Base-by-base conservation (phyloP, 2,113 vertebrate species). In the Myodes glareolus region DNA sequence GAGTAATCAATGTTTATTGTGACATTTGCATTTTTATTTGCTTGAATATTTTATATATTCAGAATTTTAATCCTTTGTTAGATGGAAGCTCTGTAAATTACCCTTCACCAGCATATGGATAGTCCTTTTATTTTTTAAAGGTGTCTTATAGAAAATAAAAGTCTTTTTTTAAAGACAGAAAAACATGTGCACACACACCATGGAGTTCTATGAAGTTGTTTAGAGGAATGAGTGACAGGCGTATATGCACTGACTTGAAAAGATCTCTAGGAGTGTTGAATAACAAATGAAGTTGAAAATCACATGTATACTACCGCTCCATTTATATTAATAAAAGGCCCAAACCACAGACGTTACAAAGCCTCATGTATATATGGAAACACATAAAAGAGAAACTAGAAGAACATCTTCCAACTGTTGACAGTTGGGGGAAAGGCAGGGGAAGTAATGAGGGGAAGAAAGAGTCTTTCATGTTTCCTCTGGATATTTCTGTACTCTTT, bases 401-500 rank as follows among this genome's bases (percentile, higher is more conserved):
- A 94, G 72, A 95, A 67, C 72, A 94, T 76, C 29, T 92, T 36
- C 50, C 76, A 81, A 88, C 23, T 76, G 58, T 80, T 86, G 92
- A 94, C 81, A 94, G 55, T 14, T 67, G n/a, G 36, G 50, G 80
- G 58, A 77, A 82, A 61, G 45, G 11, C 80, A 92, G 17, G 50
- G 76, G 21, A 42, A 78, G 17, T 88, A 78, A 84, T 68, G 61
- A 78, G 39, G 27, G 36, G 68, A 84, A 95, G 70, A 97, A 88
- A 88, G 27, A 17, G 27, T 94, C 77, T 95, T 95, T 80, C 55
- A 95, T 84, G 88, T 75, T 93, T 97, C 27, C 42, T 94, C 84
- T 78, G n/a, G 47, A 82, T 95, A 89, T 78, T 96, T 95, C 76
- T 96, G 19, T 88, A 87, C 10, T 91, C 88, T 94, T 97, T 91